phyloP scores from a whole-genome alignment of 2,888 invertebrate genomes.

The Pomacea canaliculata region DNA sequence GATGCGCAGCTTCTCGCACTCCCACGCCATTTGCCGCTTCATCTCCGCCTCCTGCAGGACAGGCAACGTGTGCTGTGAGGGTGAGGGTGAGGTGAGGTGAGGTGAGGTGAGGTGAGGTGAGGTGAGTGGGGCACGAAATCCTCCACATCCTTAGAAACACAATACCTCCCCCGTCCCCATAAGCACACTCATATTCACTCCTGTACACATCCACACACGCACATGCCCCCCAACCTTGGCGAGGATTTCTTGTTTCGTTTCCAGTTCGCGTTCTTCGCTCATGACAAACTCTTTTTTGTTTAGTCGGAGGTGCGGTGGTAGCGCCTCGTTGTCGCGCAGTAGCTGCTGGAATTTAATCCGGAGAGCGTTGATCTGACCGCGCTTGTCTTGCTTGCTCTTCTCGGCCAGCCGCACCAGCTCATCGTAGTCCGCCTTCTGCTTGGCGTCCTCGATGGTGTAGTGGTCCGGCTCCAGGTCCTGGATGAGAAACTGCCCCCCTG shows the following conservation, averaged over 20 bases:
- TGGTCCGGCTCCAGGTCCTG: conserved; percentile 1
- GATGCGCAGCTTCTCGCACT: conserved; percentile 6
- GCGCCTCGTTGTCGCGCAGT: not conserved
- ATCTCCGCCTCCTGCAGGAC: not conserved
- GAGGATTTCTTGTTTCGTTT: not conserved
- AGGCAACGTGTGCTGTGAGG: too few relatives aligned
- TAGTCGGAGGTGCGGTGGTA: not conserved
- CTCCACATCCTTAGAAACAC: too few relatives aligned
- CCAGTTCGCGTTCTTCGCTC: not conserved
- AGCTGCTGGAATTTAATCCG: conserved; percentile 9
- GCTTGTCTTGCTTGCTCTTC: conserved; percentile 5
- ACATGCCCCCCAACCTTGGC: conserved; percentile 1
- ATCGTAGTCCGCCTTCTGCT: conserved; percentile 19
- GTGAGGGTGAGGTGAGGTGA: too few relatives aligned
- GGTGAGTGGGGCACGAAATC: too few relatives aligned
- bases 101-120: too few relatives aligned
- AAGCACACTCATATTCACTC: too few relatives aligned
- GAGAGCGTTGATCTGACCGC: not conserved
- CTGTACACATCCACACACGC: too few relatives aligned
- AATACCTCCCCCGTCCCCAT: too few relatives aligned
- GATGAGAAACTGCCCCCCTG: not conserved
- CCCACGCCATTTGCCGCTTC: conserved; percentile 15
- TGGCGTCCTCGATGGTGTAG: conserved; percentile 26
- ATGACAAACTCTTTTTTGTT: conserved; percentile 10
- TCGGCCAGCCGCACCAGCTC: conserved; percentile 10